A percentile compares a stretch with the other conserved stretches of the same genome.
These are phyloP conservation scores for Perodicticus potto DNA, from an alignment of 2,797 vertebrate species.

Conservation along the genomic window DNA sequence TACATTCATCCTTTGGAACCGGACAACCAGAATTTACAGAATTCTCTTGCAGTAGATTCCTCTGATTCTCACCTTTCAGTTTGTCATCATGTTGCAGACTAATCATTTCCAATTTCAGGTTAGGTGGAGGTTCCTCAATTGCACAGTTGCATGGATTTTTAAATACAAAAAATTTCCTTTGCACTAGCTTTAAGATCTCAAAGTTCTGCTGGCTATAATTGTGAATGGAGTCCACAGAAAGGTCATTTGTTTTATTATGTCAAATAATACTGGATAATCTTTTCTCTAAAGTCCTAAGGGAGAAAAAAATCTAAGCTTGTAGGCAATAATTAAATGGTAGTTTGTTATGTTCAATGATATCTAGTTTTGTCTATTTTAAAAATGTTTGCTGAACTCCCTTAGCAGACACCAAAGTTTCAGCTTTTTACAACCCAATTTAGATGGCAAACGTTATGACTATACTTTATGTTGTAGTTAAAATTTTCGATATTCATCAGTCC, in stretches of 20 bases:
- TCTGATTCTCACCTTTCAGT: constrained; percentile 25
- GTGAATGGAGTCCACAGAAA: neutral
- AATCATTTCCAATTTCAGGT: neutral
- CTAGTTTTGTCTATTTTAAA: neutral
- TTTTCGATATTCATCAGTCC: neutral
- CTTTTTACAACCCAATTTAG: neutral
- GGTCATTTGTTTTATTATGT: neutral
- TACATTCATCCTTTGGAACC: neutral
- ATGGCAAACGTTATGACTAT: neutral
- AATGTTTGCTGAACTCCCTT: neutral
- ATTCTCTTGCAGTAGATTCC: neutral
- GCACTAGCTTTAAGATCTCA: neutral
- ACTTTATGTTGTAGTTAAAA: neutral
- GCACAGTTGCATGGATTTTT: neutral
- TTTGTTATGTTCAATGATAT: neutral
- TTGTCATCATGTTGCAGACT: neutral
- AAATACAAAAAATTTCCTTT: constrained; percentile 35
- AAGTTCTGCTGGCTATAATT: neutral
- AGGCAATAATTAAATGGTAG: neutral
- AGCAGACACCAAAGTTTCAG: neutral
- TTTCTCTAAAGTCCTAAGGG: neutral
- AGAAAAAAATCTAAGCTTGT: neutral
- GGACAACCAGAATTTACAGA: neutral
- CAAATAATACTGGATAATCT: neutral
- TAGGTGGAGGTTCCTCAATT: neutral